Conservation (phyloP, 2,797 vertebrate species). For the Tamandua tetradactyla region DNA sequence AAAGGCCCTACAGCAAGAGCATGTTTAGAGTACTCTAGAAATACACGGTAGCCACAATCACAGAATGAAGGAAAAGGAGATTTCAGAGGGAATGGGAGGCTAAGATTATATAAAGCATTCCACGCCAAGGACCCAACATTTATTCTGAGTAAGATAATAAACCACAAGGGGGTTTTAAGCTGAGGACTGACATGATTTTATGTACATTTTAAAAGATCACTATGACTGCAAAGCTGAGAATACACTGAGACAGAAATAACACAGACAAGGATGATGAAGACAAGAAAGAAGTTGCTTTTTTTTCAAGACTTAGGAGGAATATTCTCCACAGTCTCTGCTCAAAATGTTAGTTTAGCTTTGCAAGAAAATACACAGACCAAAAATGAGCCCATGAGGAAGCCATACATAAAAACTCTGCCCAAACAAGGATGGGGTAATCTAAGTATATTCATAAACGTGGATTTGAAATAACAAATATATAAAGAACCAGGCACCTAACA, state of each 20-base stretch:
- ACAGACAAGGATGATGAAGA: not conserved
- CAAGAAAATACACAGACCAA: not conserved
- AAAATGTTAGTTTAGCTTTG: not conserved
- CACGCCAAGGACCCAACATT: not conserved
- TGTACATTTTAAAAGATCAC: not conserved
- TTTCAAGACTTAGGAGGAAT: not conserved
- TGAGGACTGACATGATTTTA: not conserved
- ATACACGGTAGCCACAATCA: not conserved
- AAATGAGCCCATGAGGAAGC: not conserved
- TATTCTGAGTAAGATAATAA: not conserved
- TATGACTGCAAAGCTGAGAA: not conserved
- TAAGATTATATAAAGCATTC: not conserved
- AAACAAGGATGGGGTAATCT: not conserved
- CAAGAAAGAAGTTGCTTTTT: not conserved
- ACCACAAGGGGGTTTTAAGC: not conserved
- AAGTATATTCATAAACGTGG: not conserved
- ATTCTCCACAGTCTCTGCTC: not conserved
- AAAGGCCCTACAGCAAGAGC: not conserved
- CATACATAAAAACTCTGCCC: not conserved
- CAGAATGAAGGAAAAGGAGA: not conserved
- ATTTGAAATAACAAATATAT: not conserved
- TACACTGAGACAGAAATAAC: not conserved
- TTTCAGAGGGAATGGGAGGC: not conserved
- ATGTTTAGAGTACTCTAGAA: not conserved
- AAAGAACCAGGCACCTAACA: not conserved